Evolutionary conservation across 2,113 vertebrate genomes (phyloP).

Genomic region (Eurystomus gularis): DNA sequence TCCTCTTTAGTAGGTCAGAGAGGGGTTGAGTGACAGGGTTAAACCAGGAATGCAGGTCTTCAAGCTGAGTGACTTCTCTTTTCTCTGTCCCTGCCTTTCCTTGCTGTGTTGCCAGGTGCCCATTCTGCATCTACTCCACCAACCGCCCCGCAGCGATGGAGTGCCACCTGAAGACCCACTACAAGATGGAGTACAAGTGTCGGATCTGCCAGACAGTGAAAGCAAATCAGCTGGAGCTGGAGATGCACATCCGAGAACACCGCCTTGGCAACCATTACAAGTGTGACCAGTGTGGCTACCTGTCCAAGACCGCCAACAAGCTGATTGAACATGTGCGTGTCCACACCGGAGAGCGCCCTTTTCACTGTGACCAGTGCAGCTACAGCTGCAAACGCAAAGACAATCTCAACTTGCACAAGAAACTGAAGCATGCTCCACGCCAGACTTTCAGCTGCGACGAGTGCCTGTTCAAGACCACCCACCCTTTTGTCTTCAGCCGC

Average conservation of each 20-base stretch:
- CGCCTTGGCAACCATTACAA: slow-evolving; percentile 99
- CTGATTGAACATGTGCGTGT: slow-evolving; percentile 98
- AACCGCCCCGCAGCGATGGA: slow-evolving; percentile 97
- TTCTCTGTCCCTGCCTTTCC: slow-evolving; percentile 34
- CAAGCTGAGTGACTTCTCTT: neutral
- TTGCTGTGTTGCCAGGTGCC: slow-evolving; percentile 85
- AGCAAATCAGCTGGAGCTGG: slow-evolving; percentile 95
- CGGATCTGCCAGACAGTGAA: slow-evolving; percentile 98
- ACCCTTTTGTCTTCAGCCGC: slow-evolving; percentile 98
- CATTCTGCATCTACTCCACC: slow-evolving; percentile 98
- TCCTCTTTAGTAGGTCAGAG: neutral
- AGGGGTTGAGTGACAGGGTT: slow-evolving; percentile 11
- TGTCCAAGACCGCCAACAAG: slow-evolving; percentile 99
- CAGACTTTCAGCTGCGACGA: slow-evolving; percentile 93
- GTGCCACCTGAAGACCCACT: slow-evolving; percentile 99
- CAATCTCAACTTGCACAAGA: slow-evolving; percentile 99
- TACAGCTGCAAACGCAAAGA: slow-evolving; percentile 99
- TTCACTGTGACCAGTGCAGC: slow-evolving; percentile 99
- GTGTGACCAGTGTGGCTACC: slow-evolving; percentile 98
- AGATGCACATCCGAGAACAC: slow-evolving; percentile 95
- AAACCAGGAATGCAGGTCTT: neutral
- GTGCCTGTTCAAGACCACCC: slow-evolving; percentile 98
- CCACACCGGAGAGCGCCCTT: slow-evolving; percentile 98
- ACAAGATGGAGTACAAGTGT: slow-evolving; percentile 98
- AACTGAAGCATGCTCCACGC: slow-evolving; percentile 97